Percentiles rank a stretch among this genome's conserved stretches.
phyloP scores from a whole-genome alignment of 2,888 invertebrate genomes.

The Diogma glabrata region DNA sequence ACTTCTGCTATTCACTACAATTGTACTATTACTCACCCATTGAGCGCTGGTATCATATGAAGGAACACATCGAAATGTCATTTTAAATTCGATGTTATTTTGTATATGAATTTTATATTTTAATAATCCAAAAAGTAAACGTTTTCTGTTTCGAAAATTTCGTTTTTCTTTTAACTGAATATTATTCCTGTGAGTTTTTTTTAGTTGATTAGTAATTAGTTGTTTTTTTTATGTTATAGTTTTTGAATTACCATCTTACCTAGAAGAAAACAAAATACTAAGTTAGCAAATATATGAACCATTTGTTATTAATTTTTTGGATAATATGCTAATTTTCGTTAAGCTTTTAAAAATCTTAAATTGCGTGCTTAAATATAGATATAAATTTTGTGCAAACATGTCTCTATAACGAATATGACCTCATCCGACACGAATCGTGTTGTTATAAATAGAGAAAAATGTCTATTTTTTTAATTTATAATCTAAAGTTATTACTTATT shows the following conservation, averaged over 20 bases:
- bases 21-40: constrained; percentile 13
- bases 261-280: constrained; percentile 8
- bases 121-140: neutral
- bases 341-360: too few species aligned
- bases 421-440: too few species aligned
- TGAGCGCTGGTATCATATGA: constrained; percentile 16
- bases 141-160: neutral
- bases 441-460: too few species aligned
- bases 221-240: too few species aligned
- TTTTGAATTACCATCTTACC: constrained; percentile 12
- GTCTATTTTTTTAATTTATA: too few species aligned
- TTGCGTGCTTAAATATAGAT: too few species aligned
- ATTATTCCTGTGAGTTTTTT: neutral
- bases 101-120: constrained; percentile 5
- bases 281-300: too few species aligned
- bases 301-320: too few species aligned
- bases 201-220: constrained; percentile 7
- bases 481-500: too few species aligned
- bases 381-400: too few species aligned
- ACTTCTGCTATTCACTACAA: constrained; percentile 7
- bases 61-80: constrained; percentile 16
- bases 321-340: too few species aligned
- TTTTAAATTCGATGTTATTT: constrained; percentile 2
- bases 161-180: neutral
- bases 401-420: too few species aligned